phyloP scores from a whole-genome alignment of 2,888 invertebrate genomes.

The Oxyscelio sp. region DNA sequence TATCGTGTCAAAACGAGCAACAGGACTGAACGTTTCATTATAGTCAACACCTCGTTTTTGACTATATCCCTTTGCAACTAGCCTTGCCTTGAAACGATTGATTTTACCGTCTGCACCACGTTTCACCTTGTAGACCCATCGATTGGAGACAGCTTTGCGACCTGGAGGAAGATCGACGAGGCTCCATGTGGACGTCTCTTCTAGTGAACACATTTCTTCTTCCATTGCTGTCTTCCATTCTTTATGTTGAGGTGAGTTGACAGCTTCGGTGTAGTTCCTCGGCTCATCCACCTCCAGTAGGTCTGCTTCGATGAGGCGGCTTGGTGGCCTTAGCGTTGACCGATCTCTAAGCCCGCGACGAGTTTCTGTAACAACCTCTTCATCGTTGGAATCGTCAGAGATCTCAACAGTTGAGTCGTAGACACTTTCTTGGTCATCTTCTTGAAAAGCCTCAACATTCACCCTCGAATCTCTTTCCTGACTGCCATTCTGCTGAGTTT shows the following conservation, averaged over 20 bases:
- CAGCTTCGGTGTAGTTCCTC: constrained; percentile 38
- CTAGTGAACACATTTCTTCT: constrained; percentile 44
- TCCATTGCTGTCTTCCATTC: constrained; percentile 55
- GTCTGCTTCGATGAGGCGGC: constrained; percentile 31
- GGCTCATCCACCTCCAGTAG: constrained; percentile 43
- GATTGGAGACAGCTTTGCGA: constrained; percentile 42
- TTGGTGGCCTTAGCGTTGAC: constrained; percentile 5
- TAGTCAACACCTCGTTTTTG: constrained; percentile 77
- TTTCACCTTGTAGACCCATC: constrained; percentile 41
- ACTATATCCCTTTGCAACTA: constrained; percentile 70
- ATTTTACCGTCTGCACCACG: constrained; percentile 16
- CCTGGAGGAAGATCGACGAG: constrained; percentile 35
- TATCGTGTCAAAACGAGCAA: constrained; percentile 46
- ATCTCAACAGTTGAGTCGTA: neutral
- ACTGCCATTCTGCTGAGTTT: neutral
- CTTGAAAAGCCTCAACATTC: neutral
- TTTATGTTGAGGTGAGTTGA: constrained; percentile 15
- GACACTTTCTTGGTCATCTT: neutral
- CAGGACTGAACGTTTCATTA: constrained; percentile 75
- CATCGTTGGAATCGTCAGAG: neutral
- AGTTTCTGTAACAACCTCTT: neutral
- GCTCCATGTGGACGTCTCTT: constrained; percentile 46
- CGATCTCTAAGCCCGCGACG: neutral
- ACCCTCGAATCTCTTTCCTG: neutral
- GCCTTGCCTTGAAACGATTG: constrained; percentile 48